A percentile compares a stretch with the other conserved stretches of the same genome.
Conservation (phyloP, 2,888 invertebrate genomes). For the Caenorhabditis angaria region DNA sequence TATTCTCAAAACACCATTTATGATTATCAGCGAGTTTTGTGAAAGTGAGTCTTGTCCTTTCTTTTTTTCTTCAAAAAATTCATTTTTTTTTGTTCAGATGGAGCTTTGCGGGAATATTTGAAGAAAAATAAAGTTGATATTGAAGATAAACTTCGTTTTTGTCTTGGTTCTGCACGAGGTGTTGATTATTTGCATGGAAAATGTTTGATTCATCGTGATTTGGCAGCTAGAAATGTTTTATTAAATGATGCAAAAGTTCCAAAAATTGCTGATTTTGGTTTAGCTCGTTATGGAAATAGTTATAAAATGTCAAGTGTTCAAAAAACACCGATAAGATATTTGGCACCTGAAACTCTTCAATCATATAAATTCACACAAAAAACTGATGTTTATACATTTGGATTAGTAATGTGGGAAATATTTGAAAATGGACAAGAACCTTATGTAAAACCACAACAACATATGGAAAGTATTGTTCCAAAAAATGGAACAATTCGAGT, state of each 20-base stretch:
- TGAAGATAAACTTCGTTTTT: conserved; percentile 7
- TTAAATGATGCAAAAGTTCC: conserved; percentile 1
- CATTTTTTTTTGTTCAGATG: conserved; percentile 8
- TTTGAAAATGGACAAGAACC: conserved; percentile 36
- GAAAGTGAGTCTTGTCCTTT: background rate
- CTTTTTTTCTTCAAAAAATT: background rate
- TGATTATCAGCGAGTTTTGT: conserved; percentile 10
- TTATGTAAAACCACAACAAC: conserved; percentile 32
- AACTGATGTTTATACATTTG: conserved; percentile 33
- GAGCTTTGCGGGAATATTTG: conserved; percentile 7
- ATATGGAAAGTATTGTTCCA: conserved; percentile 24
- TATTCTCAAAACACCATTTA: conserved; percentile 11
- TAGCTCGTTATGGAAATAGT: conserved; percentile 6
- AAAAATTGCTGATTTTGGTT: conserved; percentile 14
- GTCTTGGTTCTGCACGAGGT: conserved; percentile 33
- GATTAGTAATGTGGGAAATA: conserved; percentile 32
- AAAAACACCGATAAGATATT: conserved; percentile 13
- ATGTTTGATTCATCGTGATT: conserved; percentile 41
- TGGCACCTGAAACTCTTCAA: conserved; percentile 29
- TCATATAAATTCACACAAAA: conserved; percentile 18
- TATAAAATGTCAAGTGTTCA: conserved; percentile 3
- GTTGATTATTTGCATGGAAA: conserved; percentile 41
- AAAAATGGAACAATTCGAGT: conserved; percentile 17
- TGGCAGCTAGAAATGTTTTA: conserved; percentile 48
- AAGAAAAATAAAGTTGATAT: conserved; percentile 6